Base-by-base conservation (phyloP, 2,113 vertebrate species). In the Cettia cetti region DNA sequence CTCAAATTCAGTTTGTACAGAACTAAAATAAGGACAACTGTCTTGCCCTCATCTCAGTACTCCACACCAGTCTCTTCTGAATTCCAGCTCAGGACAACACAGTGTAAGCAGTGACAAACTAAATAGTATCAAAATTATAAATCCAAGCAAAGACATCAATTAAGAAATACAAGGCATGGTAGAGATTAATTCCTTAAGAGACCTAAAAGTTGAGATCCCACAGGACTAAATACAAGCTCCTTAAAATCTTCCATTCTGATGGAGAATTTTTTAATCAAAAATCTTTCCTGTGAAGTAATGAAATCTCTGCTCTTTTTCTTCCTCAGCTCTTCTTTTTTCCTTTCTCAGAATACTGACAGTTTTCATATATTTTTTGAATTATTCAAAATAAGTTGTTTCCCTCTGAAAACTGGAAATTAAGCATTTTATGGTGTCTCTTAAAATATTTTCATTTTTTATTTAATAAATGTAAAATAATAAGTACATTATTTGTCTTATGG, bases 211-310 rank as follows among this genome's bases (percentile, higher is more conserved):
- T 50, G 63, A 61, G 26, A 70, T 27, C 64, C 35, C 9, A 23
- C 11, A 35, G 33, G 47, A 45, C 74, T 77, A 77, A 50, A 65
- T 12, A 35, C 3, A 65, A 80, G 11, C 27, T 83, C 12, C 42
- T 80, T 74, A 66, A 86, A 47, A 81, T 74, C 60, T 78, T 89
- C n/a, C 19, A 89, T 90, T 89, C 72, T 70, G 42, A 77, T 28
- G 84, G 21, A 69, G 53, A 93, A 42, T 45, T 64, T 92, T 94
- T 80, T 39, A 40, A 72, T 86, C 31, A 69, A 61, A 87, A 82
- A 72, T 1, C 10, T 37, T 72, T 83, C 16, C 16, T 78, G 8
- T 23, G 37, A 86, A 88, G 31, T 35, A 88, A n/a, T 33, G 20
- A 76, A 88, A 31, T 7, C 18, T 82, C 53, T 69, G 52, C 13